Percentiles rank a stretch among this genome's conserved stretches.
Conservation (phyloP, 2,797 vertebrate genomes). For the Glyptemys insculpta region DNA sequence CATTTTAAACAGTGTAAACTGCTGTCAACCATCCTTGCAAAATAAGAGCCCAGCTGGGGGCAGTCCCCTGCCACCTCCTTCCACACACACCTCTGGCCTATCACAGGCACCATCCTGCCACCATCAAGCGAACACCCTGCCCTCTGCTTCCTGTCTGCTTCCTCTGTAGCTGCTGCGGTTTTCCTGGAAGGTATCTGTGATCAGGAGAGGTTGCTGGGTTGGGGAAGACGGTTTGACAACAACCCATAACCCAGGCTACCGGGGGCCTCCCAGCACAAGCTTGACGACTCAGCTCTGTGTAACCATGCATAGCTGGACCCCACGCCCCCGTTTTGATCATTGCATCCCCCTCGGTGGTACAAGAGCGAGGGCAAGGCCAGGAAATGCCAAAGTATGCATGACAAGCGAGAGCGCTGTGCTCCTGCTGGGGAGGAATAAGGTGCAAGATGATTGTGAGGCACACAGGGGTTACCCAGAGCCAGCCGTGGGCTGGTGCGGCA, state of each 20-base stretch:
- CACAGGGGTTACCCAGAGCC: neutral
- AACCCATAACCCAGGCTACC: neutral
- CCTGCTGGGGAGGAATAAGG: accelerated
- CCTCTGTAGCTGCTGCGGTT: constrained; percentile 38
- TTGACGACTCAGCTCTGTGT: neutral
- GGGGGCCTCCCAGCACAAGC: neutral
- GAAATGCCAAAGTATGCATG: neutral
- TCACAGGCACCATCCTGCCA: neutral
- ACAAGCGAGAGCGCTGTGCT: accelerated
- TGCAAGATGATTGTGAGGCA: neutral
- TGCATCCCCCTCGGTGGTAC: neutral
- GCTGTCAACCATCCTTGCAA: neutral
- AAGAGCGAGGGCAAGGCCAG: neutral
- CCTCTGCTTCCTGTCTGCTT: neutral
- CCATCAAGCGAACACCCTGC: neutral
- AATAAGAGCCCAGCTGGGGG: neutral
- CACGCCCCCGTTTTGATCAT: neutral
- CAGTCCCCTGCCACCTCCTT: neutral
- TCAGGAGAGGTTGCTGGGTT: neutral
- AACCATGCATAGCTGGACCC: neutral
- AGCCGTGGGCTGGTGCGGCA: too few species aligned
- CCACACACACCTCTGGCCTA: neutral
- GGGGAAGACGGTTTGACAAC: neutral
- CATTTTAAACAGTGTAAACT: neutral
- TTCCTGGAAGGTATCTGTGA: neutral